Evolutionary conservation across 1,140 invertebrate genomes (phyloP).

Genomic region (Yoshiicerus persimilis): DNA sequence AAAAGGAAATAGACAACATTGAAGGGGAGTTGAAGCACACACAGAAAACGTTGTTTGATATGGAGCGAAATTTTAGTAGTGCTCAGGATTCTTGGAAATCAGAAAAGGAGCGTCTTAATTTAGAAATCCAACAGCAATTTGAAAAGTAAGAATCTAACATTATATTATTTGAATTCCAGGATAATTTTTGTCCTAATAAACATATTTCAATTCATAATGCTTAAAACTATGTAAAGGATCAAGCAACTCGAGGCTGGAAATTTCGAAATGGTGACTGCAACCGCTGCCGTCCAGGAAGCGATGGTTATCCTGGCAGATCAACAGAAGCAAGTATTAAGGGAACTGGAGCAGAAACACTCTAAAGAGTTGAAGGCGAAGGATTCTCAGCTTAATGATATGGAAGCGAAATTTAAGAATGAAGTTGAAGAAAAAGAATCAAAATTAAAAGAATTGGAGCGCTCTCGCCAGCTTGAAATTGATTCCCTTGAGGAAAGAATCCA

Average conservation of each 20-base stretch:
- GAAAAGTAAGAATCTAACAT: no score
- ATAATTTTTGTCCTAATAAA: not conserved
- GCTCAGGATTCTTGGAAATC: conserved; percentile 34
- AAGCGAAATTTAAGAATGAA: not conserved
- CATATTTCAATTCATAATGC: not conserved
- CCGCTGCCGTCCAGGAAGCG: conserved; percentile 62
- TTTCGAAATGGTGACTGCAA: conserved; percentile 61
- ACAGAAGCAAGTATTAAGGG: not conserved
- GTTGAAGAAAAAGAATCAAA: conserved; percentile 5
- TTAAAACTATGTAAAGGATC: conserved; percentile 43
- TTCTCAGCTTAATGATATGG: not conserved
- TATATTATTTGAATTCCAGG: no score
- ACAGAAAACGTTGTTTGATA: conserved; percentile 31
- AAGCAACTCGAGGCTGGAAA: conserved; percentile 54
- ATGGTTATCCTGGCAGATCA: conserved; percentile 51
- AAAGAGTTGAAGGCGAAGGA: conserved; percentile 4
- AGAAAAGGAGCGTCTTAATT: conserved; percentile 29
- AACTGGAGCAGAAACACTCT: not conserved
- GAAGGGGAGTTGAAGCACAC: conserved; percentile 37
- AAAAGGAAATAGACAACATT: conserved; percentile 25
- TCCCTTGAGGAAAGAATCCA: not conserved
- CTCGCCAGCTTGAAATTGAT: not conserved
- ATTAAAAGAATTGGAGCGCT: not conserved
- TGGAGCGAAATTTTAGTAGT: conserved; percentile 29
- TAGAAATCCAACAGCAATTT: not conserved